Base-by-base conservation (phyloP, 1,140 invertebrate species). In the Drosophila erecta region DNA sequence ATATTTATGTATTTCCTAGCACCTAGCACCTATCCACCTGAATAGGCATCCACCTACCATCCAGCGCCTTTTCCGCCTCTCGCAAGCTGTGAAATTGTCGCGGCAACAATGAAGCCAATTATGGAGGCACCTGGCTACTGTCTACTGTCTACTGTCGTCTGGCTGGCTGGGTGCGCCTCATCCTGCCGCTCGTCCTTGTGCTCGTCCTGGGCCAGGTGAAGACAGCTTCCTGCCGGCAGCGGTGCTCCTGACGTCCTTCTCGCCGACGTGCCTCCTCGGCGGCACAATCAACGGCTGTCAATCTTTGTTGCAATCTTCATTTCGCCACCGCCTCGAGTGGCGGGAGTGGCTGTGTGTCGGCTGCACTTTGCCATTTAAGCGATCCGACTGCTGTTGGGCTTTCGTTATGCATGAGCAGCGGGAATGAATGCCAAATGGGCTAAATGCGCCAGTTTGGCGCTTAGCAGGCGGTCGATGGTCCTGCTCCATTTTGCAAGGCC, bases 231-330 rank as follows among this genome's bases (percentile, higher is more conserved):
- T 79, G 76, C 50, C 72, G 47, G 35, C 56, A 66, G 46, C 35
- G 47, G 27, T 44, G 56, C 27, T 30, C 27, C 56, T 41, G 53
- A 24, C 54, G 37, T 44, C 64, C 6, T 49, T 3, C 14, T 30
- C 27, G 51, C 12, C 59, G 46, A 54, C 61, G 44, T n/a, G 51
- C 74, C 54, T 56, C 65, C 53, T 59, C 47, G 49, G 79, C 64
- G 84, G 84, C 64, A 79, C 84, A 89, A 89, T 89, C 84, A 89
- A 78, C 84, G 84, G 61, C 71, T 89, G 84, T 89, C 79, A 89
- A 89, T 89, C 84, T 89, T 70, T 80, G 84, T 79, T 61, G 84
- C 84, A 89, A 89, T 89, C 84, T 89, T 74, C 66, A 73, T 73
- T 78, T 81, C 74, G 69, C 57, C 67, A 78, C 74, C 56, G 73